phyloP scores from a whole-genome alignment of 1,140 invertebrate species.

The Platorchestia sp. region DNA sequence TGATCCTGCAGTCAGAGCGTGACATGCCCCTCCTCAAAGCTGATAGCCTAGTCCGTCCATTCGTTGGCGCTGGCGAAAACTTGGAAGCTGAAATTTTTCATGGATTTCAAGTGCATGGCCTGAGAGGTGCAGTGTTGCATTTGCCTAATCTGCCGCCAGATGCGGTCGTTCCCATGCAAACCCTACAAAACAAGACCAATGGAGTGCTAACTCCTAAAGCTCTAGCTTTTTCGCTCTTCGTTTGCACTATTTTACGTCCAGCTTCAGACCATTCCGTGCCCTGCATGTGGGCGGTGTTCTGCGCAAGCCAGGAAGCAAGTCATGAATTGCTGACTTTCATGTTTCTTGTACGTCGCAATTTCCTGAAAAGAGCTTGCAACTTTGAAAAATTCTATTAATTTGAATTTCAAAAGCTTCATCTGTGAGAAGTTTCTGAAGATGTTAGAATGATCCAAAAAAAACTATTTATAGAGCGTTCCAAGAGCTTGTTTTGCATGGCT shows the following conservation, averaged over 20 bases:
- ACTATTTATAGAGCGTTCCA: too few relatives aligned
- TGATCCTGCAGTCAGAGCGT: not conserved
- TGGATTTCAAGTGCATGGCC: not conserved
- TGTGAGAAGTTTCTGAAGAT: not conserved
- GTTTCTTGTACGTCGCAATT: not conserved
- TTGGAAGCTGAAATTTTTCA: slow-evolving; percentile 42
- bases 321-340: not conserved
- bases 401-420: not conserved
- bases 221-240: not conserved
- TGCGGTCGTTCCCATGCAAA: slow-evolving; percentile 45
- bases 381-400: not conserved
- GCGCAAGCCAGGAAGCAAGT: too few relatives aligned
- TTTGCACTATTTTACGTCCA: not conserved
- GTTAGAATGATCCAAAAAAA: not conserved
- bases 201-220: slow-evolving; percentile 38
- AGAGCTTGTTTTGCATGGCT: too few relatives aligned
- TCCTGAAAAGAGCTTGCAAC: not conserved
- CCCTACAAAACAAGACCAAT: slow-evolving; percentile 36
- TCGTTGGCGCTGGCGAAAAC: not conserved
- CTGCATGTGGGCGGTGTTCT: not conserved
- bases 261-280: not conserved
- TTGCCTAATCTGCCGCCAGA: slow-evolving; percentile 52
- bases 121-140: slow-evolving; percentile 41
- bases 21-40: not conserved
- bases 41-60: not conserved